phyloP scores from a whole-genome alignment of 2,888 invertebrate genomes.

The Cerceris ruficornis region DNA sequence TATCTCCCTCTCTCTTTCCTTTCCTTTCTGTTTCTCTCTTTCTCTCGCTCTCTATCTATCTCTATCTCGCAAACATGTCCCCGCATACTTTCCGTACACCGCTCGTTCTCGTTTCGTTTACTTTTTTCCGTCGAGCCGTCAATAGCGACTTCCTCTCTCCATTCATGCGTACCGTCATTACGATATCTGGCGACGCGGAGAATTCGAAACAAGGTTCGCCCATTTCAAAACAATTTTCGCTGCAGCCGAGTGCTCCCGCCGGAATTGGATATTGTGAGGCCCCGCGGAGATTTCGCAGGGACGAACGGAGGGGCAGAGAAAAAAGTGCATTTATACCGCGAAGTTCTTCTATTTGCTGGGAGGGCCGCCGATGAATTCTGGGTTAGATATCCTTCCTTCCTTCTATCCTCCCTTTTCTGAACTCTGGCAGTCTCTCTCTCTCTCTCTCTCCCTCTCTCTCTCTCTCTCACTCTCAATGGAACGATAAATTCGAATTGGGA shows the following conservation, averaged over 20 bases:
- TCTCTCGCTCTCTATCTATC: slow-evolving; percentile 6
- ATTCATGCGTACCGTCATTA: slow-evolving; percentile 69
- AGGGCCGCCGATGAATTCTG: slow-evolving; percentile 33
- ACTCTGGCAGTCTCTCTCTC: not conserved
- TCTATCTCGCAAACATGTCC: slow-evolving; percentile 11
- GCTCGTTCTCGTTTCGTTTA: slow-evolving; percentile 51
- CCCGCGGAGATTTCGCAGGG: slow-evolving; percentile 14
- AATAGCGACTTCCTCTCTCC: slow-evolving; percentile 62
- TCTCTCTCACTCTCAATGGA: not conserved
- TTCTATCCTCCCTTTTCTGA: too few species aligned
- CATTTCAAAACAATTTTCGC: slow-evolving; percentile 65
- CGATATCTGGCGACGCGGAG: slow-evolving; percentile 63
- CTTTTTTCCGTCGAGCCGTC: slow-evolving; percentile 58
- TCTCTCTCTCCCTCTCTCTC: not conserved
- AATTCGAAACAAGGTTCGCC: slow-evolving; percentile 52
- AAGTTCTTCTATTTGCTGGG: slow-evolving; percentile 24
- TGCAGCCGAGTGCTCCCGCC: slow-evolving; percentile 42
- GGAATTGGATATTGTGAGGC: slow-evolving; percentile 53
- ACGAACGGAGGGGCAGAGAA: not conserved
- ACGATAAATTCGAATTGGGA: slow-evolving; percentile 20
- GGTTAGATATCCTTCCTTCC: slow-evolving; percentile 21
- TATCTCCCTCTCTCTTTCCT: too few species aligned
- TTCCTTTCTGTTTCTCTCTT: too few species aligned
- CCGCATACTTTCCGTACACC: slow-evolving; percentile 23
- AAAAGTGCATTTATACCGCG: slow-evolving; percentile 35